A percentile compares a stretch with the other conserved stretches of the same genome.
Conservation (phyloP, 2,113 vertebrate genomes). For the Myotis yumanensis region DNA sequence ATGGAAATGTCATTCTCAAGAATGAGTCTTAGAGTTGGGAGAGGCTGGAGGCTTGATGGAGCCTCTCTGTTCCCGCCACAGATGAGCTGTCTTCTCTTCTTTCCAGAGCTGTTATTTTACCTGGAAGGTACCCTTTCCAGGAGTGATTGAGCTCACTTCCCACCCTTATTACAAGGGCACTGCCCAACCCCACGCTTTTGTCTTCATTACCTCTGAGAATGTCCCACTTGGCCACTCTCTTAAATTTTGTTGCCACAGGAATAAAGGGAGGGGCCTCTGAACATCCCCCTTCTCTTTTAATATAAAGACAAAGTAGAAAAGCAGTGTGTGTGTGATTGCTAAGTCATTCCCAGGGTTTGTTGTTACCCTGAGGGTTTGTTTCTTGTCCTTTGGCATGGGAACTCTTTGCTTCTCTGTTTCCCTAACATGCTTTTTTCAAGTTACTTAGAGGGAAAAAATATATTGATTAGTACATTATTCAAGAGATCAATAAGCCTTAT, state of each 20-base stretch:
- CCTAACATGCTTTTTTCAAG: background rate
- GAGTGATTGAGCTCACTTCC: background rate
- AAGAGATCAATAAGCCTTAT: background rate
- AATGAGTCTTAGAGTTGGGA: background rate
- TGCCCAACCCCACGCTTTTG: background rate
- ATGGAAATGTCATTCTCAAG: background rate
- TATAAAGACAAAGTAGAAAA: background rate
- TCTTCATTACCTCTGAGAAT: background rate
- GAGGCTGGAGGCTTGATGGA: no score
- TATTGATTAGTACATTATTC: slow-evolving; percentile 5
- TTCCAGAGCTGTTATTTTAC: background rate
- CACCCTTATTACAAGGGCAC: no score
- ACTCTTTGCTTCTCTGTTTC: background rate
- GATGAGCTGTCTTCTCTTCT: background rate
- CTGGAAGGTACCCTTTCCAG: background rate
- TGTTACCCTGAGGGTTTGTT: background rate
- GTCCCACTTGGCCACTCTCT: background rate
- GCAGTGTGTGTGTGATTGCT: background rate
- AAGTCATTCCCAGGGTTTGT: background rate
- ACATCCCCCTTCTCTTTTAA: background rate
- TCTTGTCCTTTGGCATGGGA: background rate
- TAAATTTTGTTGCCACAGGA: background rate
- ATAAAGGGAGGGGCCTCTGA: background rate
- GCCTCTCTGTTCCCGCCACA: background rate
- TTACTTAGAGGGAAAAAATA: background rate